Conservation (phyloP, 2,113 vertebrate species). For the Tyrannus savana region DNA sequence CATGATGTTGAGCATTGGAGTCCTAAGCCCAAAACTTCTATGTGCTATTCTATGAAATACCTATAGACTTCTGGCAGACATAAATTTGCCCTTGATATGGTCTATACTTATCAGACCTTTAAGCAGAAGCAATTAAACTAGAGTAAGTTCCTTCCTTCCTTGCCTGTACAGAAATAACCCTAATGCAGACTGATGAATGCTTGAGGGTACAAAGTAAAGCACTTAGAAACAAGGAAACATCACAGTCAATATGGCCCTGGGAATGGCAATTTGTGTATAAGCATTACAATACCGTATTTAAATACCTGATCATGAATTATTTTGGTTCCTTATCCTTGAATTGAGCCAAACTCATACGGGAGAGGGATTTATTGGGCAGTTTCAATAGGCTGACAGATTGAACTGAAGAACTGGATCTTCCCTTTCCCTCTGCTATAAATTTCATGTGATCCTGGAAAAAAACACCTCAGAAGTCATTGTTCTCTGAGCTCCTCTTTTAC, state of each 20-base stretch:
- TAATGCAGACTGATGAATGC: neutral
- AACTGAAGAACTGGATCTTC: neutral
- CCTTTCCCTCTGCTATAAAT: neutral
- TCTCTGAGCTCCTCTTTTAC: neutral
- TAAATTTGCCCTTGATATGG: neutral
- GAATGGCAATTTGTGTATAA: neutral
- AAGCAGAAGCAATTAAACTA: neutral
- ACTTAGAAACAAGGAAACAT: neutral
- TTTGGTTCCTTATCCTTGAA: neutral
- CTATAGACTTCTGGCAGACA: neutral
- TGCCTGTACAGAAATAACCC: neutral
- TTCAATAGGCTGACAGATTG: neutral
- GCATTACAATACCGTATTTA: neutral
- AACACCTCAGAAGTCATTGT: neutral
- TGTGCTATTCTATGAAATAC: neutral
- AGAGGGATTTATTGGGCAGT: neutral
- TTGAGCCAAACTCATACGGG: neutral
- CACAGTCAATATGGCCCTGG: neutral
- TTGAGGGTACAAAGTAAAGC: neutral
- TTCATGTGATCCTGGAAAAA: neutral
- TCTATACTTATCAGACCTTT: neutral
- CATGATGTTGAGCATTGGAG: accelerated
- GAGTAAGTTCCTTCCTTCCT: neutral
- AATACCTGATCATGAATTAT: neutral
- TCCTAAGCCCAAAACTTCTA: neutral